Evolutionary conservation across 2,113 vertebrate species (phyloP), one percentile per base, ranked within the genome.

Genomic region (Gila orcuttii): DNA sequence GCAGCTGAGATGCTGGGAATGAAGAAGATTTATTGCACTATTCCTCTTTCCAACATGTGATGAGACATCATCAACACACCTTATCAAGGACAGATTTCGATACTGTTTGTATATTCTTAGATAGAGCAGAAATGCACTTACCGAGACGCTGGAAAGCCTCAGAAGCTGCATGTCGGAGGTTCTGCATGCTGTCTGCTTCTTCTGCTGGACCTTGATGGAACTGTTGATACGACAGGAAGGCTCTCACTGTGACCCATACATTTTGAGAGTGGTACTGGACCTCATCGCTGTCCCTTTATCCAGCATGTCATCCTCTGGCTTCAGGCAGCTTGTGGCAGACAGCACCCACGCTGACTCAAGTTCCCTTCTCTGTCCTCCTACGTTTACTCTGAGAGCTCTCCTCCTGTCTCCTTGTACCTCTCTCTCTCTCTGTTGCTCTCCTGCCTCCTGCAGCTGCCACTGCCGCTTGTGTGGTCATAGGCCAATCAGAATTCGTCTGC

Each of bases 61-160:
- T 71, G 19, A 21, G 68, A 11, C 31, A 39, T 71, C 52, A n/a
- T 71, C 52, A n/a, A 60, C 33, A 28, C 68, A 23, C 19, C 8
- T 60, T 0, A 15, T 31, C 21, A 39, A 66, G 55, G 39, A 81
- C 66, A 52, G 52, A 36, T 52, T 78, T 33, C 12, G 31, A 50
- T 25, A n/a, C 55, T 83, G 68, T 69, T 50, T 15, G 21, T 9
- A 75, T 75, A 42, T 71, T 39, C 19, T 39, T 23, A 42, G 39
- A 25, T 28, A 76, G 4, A 77, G 47, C 13, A 83, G n/a, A 36
- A 66, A 50, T 73, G 23, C 31, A 87, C 93, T 92, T 87, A 94
- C 93, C 92, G 85, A 94, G 87, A n/a, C 92, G 92, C 86, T 90
- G 90, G 86, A 94, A 93, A 73, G 91, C 92, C 90, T 94, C 93